Percentiles rank a stretch among this genome's conserved stretches.
phyloP scores from a whole-genome alignment of 1,140 invertebrate genomes.

The Sitobion miscanthi region DNA sequence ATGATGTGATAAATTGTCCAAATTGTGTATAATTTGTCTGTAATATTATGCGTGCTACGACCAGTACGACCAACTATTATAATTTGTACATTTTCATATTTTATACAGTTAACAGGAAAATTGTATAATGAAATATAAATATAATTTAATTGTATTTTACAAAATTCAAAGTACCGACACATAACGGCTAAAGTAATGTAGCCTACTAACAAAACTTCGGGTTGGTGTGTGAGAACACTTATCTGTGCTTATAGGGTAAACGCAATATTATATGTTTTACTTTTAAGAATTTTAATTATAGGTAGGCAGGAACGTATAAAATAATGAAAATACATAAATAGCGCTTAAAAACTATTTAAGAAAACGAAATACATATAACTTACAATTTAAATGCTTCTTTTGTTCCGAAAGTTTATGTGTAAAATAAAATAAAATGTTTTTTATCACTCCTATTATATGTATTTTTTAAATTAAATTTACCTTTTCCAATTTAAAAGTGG shows the following conservation, averaged over 20 bases:
- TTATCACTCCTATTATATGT: background rate
- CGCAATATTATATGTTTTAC: background rate
- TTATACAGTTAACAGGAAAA: background rate
- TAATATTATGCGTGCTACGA: background rate
- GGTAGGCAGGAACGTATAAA: background rate
- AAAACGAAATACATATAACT: background rate
- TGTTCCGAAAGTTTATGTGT: background rate
- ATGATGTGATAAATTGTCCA: background rate
- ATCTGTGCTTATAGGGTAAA: background rate
- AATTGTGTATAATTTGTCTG: background rate
- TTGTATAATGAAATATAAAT: background rate
- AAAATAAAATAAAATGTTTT: constrained; percentile 7
- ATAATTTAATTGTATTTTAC: background rate
- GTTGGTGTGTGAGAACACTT: background rate
- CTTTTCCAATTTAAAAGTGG: background rate
- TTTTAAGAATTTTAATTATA: constrained; percentile 9
- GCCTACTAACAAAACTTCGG: background rate
- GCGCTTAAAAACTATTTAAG: background rate
- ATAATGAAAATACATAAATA: constrained; percentile 15
- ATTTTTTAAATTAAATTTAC: background rate
- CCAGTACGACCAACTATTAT: background rate
- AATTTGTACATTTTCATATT: background rate
- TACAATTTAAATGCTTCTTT: background rate
- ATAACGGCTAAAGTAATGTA: background rate
- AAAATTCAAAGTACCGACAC: background rate